A percentile compares a stretch with the other conserved stretches of the same genome.
Evolutionary conservation across 2,113 vertebrate species (phyloP).

Genomic region (Barbus barbus): DNA sequence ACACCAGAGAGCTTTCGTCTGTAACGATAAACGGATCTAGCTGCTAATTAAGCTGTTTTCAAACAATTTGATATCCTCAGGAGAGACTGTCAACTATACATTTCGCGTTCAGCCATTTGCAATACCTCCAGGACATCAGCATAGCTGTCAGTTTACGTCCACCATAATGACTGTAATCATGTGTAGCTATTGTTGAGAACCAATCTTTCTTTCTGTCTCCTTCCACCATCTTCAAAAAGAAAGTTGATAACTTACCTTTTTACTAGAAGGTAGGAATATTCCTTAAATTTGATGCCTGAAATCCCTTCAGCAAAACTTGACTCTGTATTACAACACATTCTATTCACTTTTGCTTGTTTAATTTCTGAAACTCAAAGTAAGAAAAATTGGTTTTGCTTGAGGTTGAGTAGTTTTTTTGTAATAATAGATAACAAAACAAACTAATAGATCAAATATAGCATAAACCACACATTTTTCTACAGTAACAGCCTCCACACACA

Average conservation of each 20-base stretch:
- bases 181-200: constrained; percentile 16
- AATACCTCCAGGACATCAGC: constrained; percentile 34
- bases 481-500: no score
- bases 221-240: constrained; percentile 8
- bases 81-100: constrained; percentile 20
- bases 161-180: constrained; percentile 31
- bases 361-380: no score
- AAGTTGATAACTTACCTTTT: background rate
- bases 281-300: background rate
- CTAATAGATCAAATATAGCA: no score
- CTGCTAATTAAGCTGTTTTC: constrained; percentile 51
- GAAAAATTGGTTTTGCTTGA: no score
- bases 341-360: no score
- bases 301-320: background rate
- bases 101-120: no score
- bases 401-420: no score
- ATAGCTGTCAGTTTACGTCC: constrained; percentile 23
- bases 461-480: no score
- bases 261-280: background rate
- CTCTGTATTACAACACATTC: background rate
- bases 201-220: constrained; percentile 15
- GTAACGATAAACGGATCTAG: background rate
- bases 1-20: constrained; percentile 27
- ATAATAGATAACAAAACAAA: no score
- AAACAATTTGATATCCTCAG: constrained; percentile 43